These are phyloP conservation scores for Gopherus evgoodei DNA, from an alignment of 2,113 vertebrate genomes.

Conservation along the genomic window DNA sequence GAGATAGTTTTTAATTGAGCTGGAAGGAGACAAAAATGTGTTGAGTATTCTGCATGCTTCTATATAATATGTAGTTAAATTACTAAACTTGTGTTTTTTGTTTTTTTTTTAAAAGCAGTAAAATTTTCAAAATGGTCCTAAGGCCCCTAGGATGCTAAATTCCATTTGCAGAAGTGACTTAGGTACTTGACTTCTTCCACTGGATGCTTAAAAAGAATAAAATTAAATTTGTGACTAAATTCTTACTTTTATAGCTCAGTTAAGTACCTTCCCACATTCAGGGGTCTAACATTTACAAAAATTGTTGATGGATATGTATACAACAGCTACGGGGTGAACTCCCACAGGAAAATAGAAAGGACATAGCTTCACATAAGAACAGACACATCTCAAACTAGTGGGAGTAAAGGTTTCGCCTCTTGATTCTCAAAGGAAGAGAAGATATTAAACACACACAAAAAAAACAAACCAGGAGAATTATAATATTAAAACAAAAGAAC, in stretches of 20 bases:
- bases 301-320: neutral
- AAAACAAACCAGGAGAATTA: neutral
- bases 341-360: neutral
- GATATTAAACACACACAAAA: too few species aligned
- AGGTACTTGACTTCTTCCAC: neutral
- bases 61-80: too few species aligned
- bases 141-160: too few species aligned
- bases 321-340: neutral
- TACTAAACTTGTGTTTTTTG: too few species aligned
- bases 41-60: too few species aligned
- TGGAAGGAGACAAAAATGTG: too few species aligned
- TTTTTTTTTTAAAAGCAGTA: too few species aligned
- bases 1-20: too few species aligned
- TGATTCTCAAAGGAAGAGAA: too few species aligned
- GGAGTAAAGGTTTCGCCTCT: neutral
- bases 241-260: neutral
- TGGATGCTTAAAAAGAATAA: neutral
- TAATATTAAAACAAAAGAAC: too few species aligned
- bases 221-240: neutral
- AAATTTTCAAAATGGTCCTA: too few species aligned
- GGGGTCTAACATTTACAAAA: neutral
- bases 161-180: too few species aligned
- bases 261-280: neutral
- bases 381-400: neutral
- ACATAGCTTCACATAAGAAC: accelerated